These are phyloP conservation scores for Glaucomys volans DNA, from an alignment of 2,113 vertebrate species.

Conservation along the genomic window DNA sequence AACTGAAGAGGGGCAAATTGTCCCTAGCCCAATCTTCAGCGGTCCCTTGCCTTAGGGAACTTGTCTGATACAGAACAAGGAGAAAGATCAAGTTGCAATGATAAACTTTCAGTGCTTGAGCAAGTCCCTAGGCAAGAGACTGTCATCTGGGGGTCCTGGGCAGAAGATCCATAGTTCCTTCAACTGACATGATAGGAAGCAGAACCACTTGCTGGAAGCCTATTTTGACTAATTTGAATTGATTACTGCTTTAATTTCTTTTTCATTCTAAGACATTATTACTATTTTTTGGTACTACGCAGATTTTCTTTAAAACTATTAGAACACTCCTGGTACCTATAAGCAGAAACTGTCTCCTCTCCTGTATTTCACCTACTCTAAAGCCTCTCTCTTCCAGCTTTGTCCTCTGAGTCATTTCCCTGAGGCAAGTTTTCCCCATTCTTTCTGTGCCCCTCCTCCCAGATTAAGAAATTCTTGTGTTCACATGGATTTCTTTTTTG, in stretches of 20 bases:
- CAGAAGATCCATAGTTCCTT: background rate
- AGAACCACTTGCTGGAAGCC: background rate
- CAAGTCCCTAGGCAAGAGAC: background rate
- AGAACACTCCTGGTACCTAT: background rate
- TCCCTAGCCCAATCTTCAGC: background rate
- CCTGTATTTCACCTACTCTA: background rate
- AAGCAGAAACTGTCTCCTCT: background rate
- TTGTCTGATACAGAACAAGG: background rate
- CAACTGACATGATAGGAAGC: background rate
- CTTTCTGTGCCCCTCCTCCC: background rate
- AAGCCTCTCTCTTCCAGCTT: background rate
- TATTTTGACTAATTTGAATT: background rate
- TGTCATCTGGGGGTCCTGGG: background rate
- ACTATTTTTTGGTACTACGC: background rate
- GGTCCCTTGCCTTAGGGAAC: background rate
- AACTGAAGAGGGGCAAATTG: background rate
- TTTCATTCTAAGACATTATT: slow-evolving; percentile 1
- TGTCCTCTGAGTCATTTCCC: background rate
- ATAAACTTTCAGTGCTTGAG: background rate
- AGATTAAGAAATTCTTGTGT: slow-evolving; percentile 53
- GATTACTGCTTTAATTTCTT: slow-evolving; percentile 5
- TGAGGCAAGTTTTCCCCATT: background rate
- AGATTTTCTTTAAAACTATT: slow-evolving; percentile 14
- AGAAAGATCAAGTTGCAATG: background rate
- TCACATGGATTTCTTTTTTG: background rate